Evolutionary conservation across 2,888 invertebrate species (phyloP).

Genomic region (Chloromyia formosa): DNA sequence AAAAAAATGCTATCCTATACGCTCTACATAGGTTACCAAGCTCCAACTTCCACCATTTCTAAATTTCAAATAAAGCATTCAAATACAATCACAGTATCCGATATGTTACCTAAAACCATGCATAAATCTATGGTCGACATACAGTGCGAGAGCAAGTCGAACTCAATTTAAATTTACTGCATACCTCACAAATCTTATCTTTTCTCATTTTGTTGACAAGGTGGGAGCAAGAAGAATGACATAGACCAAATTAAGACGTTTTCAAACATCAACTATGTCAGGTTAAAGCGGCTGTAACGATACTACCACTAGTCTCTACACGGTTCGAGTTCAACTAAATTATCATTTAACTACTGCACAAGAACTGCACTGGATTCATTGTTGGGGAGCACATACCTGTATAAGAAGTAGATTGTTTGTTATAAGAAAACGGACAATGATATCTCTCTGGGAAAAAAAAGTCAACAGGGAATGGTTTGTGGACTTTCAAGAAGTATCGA

Average conservation of each 20-base stretch:
- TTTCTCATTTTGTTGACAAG: conserved; percentile 35
- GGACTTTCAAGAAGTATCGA: neutral
- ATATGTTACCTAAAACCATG: too few species aligned
- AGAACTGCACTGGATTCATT: conserved; percentile 19
- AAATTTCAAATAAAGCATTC: too few species aligned
- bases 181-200: conserved; percentile 20
- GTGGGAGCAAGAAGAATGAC: conserved; percentile 47
- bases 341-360: conserved; percentile 34
- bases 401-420: conserved; percentile 23
- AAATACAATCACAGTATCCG: too few species aligned
- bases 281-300: neutral
- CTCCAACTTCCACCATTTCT: too few species aligned
- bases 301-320: conserved; percentile 7
- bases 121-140: neutral
- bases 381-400: conserved; percentile 27
- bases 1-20: too few species aligned
- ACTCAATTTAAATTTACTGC: neutral
- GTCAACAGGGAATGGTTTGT: neutral
- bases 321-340: conserved; percentile 38
- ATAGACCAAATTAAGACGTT: conserved; percentile 49
- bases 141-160: neutral
- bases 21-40: too few species aligned
- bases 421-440: neutral
- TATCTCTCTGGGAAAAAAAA: neutral
- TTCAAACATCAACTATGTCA: conserved; percentile 1